phyloP scores from a whole-genome alignment of 2,888 invertebrate species.

The Drosophila flavopinicola region DNA sequence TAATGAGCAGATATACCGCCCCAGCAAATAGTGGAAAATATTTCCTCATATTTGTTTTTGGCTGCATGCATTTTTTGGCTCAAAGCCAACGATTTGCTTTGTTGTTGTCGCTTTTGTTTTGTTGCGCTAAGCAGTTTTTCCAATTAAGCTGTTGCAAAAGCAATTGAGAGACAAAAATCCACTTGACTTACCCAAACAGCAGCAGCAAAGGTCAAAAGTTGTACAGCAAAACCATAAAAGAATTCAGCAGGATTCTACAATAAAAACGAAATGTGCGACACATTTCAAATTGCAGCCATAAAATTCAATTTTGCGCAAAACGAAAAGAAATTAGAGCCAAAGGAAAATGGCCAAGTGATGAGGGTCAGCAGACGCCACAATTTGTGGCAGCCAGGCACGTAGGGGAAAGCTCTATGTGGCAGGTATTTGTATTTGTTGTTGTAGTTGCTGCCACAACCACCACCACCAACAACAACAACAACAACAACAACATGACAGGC shows the following conservation, averaged over 20 bases:
- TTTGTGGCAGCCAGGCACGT: constrained; percentile 41
- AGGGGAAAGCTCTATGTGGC: constrained; percentile 16
- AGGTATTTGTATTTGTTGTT: constrained; percentile 7
- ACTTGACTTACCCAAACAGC: constrained; percentile 58
- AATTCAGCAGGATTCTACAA: constrained; percentile 2
- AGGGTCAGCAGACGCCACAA: constrained; percentile 32
- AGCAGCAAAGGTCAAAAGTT: constrained; percentile 54
- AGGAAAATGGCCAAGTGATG: constrained; percentile 32
- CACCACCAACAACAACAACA: too few species aligned
- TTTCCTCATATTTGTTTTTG: constrained; percentile 46
- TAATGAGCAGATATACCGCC: constrained; percentile 48
- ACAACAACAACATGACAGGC: constrained; percentile 45
- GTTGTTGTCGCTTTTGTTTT: constrained; percentile 8
- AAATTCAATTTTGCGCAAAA: constrained; percentile 54
- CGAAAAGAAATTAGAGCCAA: constrained; percentile 28
- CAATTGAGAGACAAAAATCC: constrained; percentile 54
- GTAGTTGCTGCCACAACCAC: too few species aligned
- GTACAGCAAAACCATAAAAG: constrained; percentile 23
- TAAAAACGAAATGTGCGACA: constrained; percentile 26
- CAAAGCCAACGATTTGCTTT: constrained; percentile 24
- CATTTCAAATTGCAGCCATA: constrained; percentile 24
- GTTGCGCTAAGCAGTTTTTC: constrained; percentile 46
- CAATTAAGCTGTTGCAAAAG: constrained; percentile 46
- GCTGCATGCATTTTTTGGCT: constrained; percentile 42
- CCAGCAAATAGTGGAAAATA: constrained; percentile 24